Evolutionary conservation across 2,113 vertebrate species (phyloP).

Genomic region (Centropus bengalensis): DNA sequence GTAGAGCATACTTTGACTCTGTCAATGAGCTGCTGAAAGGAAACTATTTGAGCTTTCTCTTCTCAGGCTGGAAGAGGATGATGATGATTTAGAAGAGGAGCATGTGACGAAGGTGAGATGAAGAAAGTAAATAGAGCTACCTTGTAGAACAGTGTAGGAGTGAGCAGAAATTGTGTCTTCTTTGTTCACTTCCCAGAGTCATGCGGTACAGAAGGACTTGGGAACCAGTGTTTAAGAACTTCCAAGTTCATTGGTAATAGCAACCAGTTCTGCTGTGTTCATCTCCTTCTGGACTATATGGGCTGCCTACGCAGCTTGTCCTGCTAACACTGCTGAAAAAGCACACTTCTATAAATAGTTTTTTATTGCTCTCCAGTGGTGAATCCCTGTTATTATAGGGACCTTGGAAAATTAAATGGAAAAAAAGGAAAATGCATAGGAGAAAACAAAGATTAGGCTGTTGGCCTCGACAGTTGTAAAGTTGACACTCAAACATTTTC

Average conservation of each 20-base stretch:
- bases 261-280: neutral
- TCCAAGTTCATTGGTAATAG: neutral
- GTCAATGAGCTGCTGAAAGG: neutral
- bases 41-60: neutral
- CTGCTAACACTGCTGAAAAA: neutral
- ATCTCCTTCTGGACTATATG: neutral
- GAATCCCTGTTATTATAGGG: neutral
- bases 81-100: constrained; percentile 89
- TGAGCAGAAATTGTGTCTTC: neutral
- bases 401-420: neutral
- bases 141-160: neutral
- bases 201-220: neutral
- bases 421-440: neutral
- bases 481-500: neutral
- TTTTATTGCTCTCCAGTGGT: neutral
- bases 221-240: neutral
- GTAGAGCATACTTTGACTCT: neutral
- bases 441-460: neutral
- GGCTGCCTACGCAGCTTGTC: neutral
- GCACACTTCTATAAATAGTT: neutral
- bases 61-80: constrained; percentile 76
- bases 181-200: neutral
- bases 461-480: neutral
- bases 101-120: constrained; percentile 89
- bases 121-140: neutral